phyloP scores from a whole-genome alignment of 2,113 vertebrate species.

The Lynx canadensis region DNA sequence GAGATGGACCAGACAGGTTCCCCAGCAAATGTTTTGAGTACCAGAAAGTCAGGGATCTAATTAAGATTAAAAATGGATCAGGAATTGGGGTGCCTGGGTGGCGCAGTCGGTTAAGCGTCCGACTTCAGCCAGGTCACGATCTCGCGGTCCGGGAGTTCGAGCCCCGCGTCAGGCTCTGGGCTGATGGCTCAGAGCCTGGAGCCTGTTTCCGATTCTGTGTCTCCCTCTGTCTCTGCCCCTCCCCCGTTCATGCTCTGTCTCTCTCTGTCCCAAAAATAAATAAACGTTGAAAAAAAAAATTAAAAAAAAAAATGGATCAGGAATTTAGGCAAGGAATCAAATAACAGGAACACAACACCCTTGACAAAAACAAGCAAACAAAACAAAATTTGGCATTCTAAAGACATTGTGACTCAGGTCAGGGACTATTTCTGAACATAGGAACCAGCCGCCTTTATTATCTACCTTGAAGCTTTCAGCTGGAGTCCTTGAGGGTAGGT shows the following conservation, averaged over 20 bases:
- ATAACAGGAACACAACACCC: background rate
- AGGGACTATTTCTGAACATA: conserved; percentile 30
- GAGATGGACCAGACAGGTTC: background rate
- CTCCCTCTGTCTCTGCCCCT: too few species aligned
- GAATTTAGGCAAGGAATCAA: background rate
- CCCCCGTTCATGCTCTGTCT: too few species aligned
- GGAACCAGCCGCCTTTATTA: conserved; percentile 27
- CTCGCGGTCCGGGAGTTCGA: too few species aligned
- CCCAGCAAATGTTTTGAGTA: background rate
- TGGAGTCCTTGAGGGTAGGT: conserved; percentile 33
- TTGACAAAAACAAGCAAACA: conserved; percentile 14
- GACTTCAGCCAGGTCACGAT: too few species aligned
- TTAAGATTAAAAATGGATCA: background rate
- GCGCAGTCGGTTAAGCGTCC: too few species aligned
- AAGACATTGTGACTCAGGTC: conserved; percentile 32
- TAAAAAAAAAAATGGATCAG: background rate
- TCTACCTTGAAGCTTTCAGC: conserved; percentile 27
- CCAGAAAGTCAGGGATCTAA: conserved; percentile 22
- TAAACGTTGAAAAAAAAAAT: too few species aligned
- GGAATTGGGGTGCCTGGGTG: too few species aligned
- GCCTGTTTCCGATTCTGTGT: too few species aligned
- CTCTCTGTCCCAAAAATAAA: too few species aligned
- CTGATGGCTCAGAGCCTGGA: too few species aligned
- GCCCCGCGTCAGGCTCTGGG: too few species aligned
- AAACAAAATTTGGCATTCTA: conserved; percentile 11